Conservation (phyloP, 1,140 invertebrate species). For the Rhopalosiphum padi region DNA sequence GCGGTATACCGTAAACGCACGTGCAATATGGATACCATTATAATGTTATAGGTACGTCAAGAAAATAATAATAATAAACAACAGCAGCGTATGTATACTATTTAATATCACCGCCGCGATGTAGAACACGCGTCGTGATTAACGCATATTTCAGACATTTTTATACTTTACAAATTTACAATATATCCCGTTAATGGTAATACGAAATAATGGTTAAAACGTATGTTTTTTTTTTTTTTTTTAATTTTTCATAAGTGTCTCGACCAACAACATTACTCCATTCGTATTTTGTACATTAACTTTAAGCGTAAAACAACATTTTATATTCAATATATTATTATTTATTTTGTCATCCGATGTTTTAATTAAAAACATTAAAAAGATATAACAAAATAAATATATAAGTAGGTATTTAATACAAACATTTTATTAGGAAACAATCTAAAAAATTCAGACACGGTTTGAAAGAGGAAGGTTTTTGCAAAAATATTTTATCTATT, state of each 20-base stretch:
- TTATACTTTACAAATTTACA: neutral
- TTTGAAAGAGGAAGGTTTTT: neutral
- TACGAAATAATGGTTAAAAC: too few relatives aligned
- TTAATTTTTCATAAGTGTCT: neutral
- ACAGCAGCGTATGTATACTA: neutral
- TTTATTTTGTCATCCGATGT: neutral
- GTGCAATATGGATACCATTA: neutral
- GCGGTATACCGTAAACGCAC: neutral
- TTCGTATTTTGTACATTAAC: too few relatives aligned
- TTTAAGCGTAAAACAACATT: neutral
- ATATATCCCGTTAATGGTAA: neutral
- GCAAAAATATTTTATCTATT: neutral
- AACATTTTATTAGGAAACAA: neutral
- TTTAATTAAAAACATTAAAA: neutral
- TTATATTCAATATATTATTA: neutral
- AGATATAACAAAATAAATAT: neutral
- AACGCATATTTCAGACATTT: neutral
- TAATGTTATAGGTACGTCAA: slow-evolving; percentile 4
- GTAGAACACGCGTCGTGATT: neutral
- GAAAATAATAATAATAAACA: slow-evolving; percentile 33
- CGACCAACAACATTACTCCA: neutral
- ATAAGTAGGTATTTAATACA: neutral
- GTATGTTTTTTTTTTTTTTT: neutral
- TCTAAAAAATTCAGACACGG: neutral
- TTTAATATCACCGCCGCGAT: neutral